These are phyloP conservation scores for Alligator mississippiensis DNA, from an alignment of 2,113 vertebrate species.

Conservation along the genomic window DNA sequence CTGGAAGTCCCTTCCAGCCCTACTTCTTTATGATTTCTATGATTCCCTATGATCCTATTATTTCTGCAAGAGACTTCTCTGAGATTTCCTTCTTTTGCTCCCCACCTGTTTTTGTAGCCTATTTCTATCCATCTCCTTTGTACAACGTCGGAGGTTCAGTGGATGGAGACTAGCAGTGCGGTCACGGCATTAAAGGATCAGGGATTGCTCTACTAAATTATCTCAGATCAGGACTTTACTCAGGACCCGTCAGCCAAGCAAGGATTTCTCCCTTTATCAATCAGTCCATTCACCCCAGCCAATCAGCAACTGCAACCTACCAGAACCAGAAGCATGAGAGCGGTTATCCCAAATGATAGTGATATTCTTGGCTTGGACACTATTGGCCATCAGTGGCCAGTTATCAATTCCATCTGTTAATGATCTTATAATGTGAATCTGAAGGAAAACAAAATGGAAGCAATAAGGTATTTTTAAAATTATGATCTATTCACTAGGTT, in stretches of 20 bases:
- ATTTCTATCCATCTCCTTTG: fast-evolving
- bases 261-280: neutral
- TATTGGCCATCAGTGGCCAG: neutral
- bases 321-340: neutral
- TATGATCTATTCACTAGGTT: too few species aligned
- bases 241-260: neutral
- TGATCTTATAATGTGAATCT: neutral
- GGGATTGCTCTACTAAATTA: neutral
- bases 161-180: too few species aligned
- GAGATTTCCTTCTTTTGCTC: neutral
- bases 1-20: too few species aligned
- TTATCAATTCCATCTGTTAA: too few species aligned
- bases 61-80: constrained; percentile 34
- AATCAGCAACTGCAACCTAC: neutral
- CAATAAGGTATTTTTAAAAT: too few species aligned
- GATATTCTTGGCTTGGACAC: neutral
- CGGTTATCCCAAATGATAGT: neutral
- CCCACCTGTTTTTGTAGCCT: neutral
- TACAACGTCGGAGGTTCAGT: too few species aligned
- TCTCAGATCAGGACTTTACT: neutral
- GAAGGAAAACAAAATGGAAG: neutral
- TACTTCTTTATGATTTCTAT: too few species aligned
- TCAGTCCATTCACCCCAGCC: neutral
- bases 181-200: too few species aligned
- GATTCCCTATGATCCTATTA: neutral